These are phyloP conservation scores for Venturia canescens DNA, from an alignment of 1,140 invertebrate species.

Conservation along the genomic window DNA sequence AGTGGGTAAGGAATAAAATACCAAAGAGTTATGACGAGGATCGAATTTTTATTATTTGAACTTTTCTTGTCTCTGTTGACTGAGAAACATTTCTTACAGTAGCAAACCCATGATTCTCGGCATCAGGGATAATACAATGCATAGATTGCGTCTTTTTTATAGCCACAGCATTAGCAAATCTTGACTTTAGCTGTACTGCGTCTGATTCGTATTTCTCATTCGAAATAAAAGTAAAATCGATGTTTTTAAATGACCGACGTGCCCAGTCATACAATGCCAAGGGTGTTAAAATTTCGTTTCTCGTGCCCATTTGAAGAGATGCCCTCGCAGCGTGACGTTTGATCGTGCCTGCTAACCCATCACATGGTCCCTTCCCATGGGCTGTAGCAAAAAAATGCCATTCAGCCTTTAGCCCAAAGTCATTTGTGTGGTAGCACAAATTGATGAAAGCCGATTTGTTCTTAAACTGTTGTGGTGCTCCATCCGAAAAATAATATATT, in stretches of 20 bases:
- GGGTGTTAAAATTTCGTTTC: slow-evolving; percentile 18
- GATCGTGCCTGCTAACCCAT: background rate
- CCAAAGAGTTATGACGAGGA: background rate
- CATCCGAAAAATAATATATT: slow-evolving; percentile 48
- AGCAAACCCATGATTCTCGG: slow-evolving; percentile 7
- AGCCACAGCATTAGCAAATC: slow-evolving; percentile 30
- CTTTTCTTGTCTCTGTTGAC: background rate
- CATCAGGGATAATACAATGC: slow-evolving; percentile 16
- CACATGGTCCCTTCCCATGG: background rate
- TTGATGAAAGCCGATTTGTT: slow-evolving; percentile 1
- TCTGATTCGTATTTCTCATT: background rate
- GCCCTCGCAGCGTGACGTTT: background rate
- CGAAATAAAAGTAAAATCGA: background rate
- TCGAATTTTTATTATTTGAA: background rate
- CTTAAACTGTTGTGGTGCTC: slow-evolving; percentile 1
- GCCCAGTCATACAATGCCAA: slow-evolving; percentile 32
- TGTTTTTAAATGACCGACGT: background rate
- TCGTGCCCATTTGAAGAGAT: background rate
- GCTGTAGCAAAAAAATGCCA: background rate
- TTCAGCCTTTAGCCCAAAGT: background rate
- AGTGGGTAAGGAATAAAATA: background rate
- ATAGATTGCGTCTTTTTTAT: slow-evolving; percentile 11
- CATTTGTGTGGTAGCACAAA: background rate
- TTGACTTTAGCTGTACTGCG: background rate
- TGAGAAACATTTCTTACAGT: slow-evolving; percentile 12